Percentiles rank a stretch among this genome's conserved stretches.
Conservation (phyloP, 2,888 invertebrate species). For the Stomorhina lunata region DNA sequence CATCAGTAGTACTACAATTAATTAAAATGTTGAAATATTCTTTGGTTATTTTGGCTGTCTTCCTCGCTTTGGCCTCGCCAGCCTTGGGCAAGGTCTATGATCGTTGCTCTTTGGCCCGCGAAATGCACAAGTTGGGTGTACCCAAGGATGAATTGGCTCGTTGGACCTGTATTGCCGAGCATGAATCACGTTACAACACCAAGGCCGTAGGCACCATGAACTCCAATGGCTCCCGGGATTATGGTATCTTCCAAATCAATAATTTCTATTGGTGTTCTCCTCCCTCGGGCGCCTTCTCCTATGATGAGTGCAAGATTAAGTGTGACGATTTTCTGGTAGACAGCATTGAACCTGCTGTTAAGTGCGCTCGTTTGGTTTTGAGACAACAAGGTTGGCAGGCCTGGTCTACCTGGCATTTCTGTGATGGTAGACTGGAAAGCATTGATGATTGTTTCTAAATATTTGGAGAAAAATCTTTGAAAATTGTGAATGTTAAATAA, state of each 20-base stretch:
- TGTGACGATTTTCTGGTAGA: slow-evolving; percentile 68
- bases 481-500: too few species aligned
- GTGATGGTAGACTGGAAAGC: slow-evolving; percentile 70
- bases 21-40: slow-evolving; percentile 41
- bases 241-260: slow-evolving; percentile 73
- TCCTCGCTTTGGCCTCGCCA: slow-evolving; percentile 11
- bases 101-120: slow-evolving; percentile 71
- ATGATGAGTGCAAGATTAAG: slow-evolving; percentile 68
- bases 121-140: slow-evolving; percentile 71
- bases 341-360: slow-evolving; percentile 67
- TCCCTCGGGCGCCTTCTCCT: slow-evolving; percentile 54
- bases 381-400: slow-evolving; percentile 70
- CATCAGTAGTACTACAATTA: neutral
- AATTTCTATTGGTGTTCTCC: slow-evolving; percentile 71
- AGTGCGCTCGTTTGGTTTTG: slow-evolving; percentile 68
- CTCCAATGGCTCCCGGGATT: slow-evolving; percentile 78
- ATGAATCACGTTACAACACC: slow-evolving; percentile 74
- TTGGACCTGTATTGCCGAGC: slow-evolving; percentile 74
- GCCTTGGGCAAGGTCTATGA: slow-evolving; percentile 65
- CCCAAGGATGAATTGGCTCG: slow-evolving; percentile 68
- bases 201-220: slow-evolving; percentile 78
- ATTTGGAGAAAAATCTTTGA: too few species aligned
- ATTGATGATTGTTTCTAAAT: slow-evolving; percentile 73
- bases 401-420: slow-evolving; percentile 74
- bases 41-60: slow-evolving; percentile 43